These are phyloP conservation scores for Buphagus erythrorhynchus DNA, from an alignment of 2,797 vertebrate genomes.

Conservation along the genomic window DNA sequence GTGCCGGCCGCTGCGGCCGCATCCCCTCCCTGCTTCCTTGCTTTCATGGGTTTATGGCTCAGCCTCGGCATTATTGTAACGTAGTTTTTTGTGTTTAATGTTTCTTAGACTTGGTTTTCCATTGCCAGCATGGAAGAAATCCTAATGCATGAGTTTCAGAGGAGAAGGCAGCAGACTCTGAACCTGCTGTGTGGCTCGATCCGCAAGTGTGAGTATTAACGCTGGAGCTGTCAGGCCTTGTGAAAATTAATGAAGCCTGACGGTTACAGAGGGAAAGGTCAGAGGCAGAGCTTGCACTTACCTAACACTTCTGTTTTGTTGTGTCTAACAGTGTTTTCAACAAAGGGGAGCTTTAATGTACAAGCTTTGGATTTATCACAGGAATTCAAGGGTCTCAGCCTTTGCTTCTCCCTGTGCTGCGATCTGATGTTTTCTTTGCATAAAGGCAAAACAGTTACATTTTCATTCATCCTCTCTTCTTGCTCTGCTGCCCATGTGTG, in stretches of 20 bases:
- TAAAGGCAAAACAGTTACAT: constrained; percentile 61
- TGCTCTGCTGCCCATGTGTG: not conserved
- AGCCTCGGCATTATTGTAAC: constrained; percentile 73
- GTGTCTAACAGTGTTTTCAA: constrained; percentile 75
- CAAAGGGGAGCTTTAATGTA: constrained; percentile 72
- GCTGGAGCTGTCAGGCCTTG: constrained; percentile 80
- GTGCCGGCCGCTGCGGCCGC: no score
- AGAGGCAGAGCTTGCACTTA: constrained; percentile 75
- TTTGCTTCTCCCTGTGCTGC: constrained; percentile 58
- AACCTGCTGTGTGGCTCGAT: constrained; percentile 82
- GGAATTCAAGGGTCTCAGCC: constrained; percentile 65
- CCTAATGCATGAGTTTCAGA: constrained; percentile 83
- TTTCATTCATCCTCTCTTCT: constrained; percentile 13
- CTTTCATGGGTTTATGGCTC: constrained; percentile 73
- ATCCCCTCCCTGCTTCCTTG: constrained; percentile 29
- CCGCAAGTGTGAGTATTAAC: constrained; percentile 84
- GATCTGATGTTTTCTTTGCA: constrained; percentile 63
- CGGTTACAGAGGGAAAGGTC: constrained; percentile 80
- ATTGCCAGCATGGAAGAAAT: constrained; percentile 83
- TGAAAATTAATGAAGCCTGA: constrained; percentile 83
- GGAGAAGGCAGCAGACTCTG: constrained; percentile 81
- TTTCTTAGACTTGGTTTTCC: constrained; percentile 84
- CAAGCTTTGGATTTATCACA: constrained; percentile 64
- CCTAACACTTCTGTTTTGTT: constrained; percentile 77
- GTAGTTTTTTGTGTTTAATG: constrained; percentile 85